Base-by-base conservation (phyloP, 37 sponge, comb jelly and placozoan genomes). In the Halichondria panicea region DNA sequence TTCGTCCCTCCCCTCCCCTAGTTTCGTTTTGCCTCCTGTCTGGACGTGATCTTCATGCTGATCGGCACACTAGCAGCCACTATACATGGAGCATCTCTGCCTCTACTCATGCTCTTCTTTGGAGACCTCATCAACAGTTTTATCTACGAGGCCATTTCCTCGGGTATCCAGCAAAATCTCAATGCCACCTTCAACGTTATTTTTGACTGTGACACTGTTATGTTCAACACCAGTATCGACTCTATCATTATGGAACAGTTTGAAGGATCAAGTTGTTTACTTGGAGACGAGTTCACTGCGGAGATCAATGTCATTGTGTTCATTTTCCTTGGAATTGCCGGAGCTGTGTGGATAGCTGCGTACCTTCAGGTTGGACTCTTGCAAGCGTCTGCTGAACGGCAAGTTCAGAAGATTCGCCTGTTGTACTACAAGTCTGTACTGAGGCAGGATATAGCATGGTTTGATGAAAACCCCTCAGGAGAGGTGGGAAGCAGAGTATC, bases 401-500 rank as follows among this genome's bases (percentile, higher is more conserved):
- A 88, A 79, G 54, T 68, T 13, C 53, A 72, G 35, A 77, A 78
- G 43, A 83, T 91, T 37, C 44, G 88, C 13, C 35, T 66, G 64
- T 21, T 0, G 18, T 76, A 59, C 58, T 91, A 72, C 70, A 45
- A 66, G 5, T 67, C 88, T 33, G 64, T 91, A 35, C 80, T 91
- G 70, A 72, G 84, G 30, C 92, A 90, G 83, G 77, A 95, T n/a
- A 63, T 84, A 32, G 82, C 73, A 7, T 95, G 85, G 89, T 95
- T 92, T 78, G 96, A 95, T 62, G 72, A 43, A 15, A 88, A 78
- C 54, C 53, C 70, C 27, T 56, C 61, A 37, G 89, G 89, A 61
- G 79, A 72, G 34, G 68, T 88, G 35, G 42, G 66, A 12, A 72
- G 61, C 44, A 36, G 78, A 54, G 73, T 88, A 15, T 43, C 57